These are phyloP conservation scores for Myotis findleyi DNA, from an alignment of 2,797 vertebrate species.

Conservation along the genomic window DNA sequence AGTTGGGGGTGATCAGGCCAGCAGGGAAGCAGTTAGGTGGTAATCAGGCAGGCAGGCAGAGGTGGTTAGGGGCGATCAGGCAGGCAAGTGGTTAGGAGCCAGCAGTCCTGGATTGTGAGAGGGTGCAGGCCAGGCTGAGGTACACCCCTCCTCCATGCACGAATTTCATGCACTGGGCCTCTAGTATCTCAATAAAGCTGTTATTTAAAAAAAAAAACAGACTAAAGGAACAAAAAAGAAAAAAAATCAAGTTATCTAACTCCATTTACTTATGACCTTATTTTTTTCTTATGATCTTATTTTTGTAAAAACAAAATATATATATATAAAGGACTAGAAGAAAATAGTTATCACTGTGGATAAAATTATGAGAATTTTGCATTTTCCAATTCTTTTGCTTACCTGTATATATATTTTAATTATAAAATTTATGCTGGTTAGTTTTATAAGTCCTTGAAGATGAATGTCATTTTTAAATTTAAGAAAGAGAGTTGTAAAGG, in stretches of 20 bases:
- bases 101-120: too few relatives aligned
- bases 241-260: not conserved
- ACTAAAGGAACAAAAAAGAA: not conserved
- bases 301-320: not conserved
- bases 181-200: not conserved
- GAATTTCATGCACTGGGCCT: too few relatives aligned
- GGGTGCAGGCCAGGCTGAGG: too few relatives aligned
- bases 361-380: constrained; percentile 1
- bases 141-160: too few relatives aligned
- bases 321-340: not conserved
- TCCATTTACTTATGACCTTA: not conserved
- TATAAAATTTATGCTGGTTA: not conserved
- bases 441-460: constrained; percentile 45
- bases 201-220: not conserved
- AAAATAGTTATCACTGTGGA: not conserved
- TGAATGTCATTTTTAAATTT: constrained; percentile 48
- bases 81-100: too few relatives aligned
- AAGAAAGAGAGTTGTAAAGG: constrained; percentile 4
- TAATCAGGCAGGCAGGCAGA: too few relatives aligned
- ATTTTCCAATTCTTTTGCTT: constrained; percentile 30
- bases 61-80: too few relatives aligned
- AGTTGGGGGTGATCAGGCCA: too few relatives aligned
- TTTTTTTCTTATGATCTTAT: constrained; percentile 17
- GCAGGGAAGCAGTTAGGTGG: too few relatives aligned
- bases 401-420: constrained; percentile 1